A percentile compares a stretch with the other conserved stretches of the same genome.
phyloP scores from a whole-genome alignment of 2,113 vertebrate species.

The Porphyrio hochstetteri region DNA sequence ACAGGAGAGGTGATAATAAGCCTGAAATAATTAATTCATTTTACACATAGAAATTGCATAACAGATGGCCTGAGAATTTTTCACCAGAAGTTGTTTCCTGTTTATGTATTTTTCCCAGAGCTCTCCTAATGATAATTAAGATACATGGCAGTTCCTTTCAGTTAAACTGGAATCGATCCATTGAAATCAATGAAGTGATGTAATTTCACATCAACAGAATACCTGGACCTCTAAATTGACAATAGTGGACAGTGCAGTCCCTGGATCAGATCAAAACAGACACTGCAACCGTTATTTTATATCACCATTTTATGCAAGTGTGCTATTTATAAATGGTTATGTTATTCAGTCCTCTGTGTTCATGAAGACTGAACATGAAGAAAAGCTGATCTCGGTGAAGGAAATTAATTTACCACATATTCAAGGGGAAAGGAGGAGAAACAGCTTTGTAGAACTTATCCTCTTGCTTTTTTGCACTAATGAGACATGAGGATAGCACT shows the following conservation, averaged over 20 bases:
- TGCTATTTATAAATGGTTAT: not conserved
- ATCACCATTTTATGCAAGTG: not conserved
- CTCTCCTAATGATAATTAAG: not conserved
- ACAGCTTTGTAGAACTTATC: not conserved
- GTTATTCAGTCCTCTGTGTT: not conserved
- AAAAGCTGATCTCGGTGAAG: not conserved
- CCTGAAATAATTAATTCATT: not conserved
- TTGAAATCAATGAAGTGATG: not conserved
- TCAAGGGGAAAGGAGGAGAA: not conserved
- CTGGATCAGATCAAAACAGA: not conserved
- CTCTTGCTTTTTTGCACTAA: not conserved
- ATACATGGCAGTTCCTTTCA: not conserved
- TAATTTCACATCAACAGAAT: not conserved
- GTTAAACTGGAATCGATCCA: not conserved
- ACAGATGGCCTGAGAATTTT: not conserved
- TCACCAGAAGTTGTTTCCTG: not conserved
- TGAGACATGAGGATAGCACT: not conserved
- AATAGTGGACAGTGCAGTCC: not conserved
- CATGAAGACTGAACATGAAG: not conserved
- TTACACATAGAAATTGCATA: not conserved
- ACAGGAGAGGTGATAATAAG: not conserved
- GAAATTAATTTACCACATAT: not conserved
- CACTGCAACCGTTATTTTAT: not conserved
- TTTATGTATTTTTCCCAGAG: not conserved
- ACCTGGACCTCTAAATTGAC: not conserved